phyloP scores from a whole-genome alignment of 2,888 invertebrate species.

The Phalera bucephala region DNA sequence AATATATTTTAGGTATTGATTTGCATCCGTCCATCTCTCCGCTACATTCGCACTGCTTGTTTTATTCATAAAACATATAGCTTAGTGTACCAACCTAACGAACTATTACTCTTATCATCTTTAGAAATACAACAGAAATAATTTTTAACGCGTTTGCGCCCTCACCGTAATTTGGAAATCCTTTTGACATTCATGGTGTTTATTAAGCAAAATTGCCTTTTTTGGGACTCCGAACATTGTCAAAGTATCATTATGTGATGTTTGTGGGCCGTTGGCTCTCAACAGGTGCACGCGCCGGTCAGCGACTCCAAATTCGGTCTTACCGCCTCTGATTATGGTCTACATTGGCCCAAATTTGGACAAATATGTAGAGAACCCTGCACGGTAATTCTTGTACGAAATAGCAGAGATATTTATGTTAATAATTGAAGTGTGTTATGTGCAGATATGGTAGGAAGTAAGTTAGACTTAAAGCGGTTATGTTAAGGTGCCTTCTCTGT shows the following conservation, averaged over 20 bases:
- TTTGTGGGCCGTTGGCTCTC: conserved; percentile 53
- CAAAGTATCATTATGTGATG: conserved; percentile 35
- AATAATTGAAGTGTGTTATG: conserved; percentile 36
- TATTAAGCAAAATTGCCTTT: no score
- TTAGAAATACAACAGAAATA: no score
- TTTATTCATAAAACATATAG: no score
- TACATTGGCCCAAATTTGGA: conserved; percentile 48
- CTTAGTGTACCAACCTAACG: no score
- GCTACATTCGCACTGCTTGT: no score
- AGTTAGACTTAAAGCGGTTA: conserved; percentile 26
- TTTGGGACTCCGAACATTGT: conserved; percentile 51
- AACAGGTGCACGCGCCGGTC: conserved; percentile 63
- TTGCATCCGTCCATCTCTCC: no score
- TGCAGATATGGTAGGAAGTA: conserved; percentile 4
- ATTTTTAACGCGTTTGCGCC: no score
- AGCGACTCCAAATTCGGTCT: conserved; percentile 37
- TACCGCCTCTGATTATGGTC: conserved; percentile 51
- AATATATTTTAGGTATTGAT: no score
- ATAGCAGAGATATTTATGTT: conserved; percentile 51
- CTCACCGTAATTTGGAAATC: no score
- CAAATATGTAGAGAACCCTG: conserved; percentile 73
- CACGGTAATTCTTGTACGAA: conserved; percentile 71
- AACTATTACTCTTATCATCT: no score
- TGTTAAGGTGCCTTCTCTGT: conserved; percentile 39
- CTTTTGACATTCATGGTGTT: no score